Evolutionary conservation across 2,797 vertebrate species (phyloP), one percentile per base, ranked within the genome.

Genomic region (Ctenochaetus hawaiiensis): DNA sequence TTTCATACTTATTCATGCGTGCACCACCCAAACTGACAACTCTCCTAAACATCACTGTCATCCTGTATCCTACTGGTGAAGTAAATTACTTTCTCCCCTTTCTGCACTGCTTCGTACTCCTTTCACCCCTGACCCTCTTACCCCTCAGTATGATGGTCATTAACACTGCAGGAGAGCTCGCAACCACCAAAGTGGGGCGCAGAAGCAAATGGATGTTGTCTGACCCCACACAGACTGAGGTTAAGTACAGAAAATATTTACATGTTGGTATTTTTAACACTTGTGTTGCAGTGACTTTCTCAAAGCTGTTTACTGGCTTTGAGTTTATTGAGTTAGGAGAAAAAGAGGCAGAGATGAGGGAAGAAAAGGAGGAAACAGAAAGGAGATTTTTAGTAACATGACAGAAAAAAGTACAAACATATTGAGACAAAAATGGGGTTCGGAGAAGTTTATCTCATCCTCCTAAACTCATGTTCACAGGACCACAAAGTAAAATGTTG

Each of bases 81-180:
- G 20, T 58, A 41, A 65, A 9, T 22, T 30, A 14, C 34, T 44
- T 43, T 59, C 44, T 8, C 8, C 17, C 45, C 43, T 8, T 6
- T n/a, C 45, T 30, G 26, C 26, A 30, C 18, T 14, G 18, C 14
- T 12, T 51, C 48, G 14, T 30, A 47, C 3, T 14, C 23, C 30
- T 57, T 61, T 48, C 12, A 7, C n/a, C 54, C 14, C 43, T 60
- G 66, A 47, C 62, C 58, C 45, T 37, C 6, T 8, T 45, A 22
- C 49, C 45, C 16, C 65, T 51, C 44, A 64, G 43, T 52, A 67
- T 39, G 52, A 79, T 81, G 69, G 84, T 59, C 57, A 81, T 82
- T 66, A 67, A 14, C 23, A 4, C 70, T 81, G 71, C 65, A 77
- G 73, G 64, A 45, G 56, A 26, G 49, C 64, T 74, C 56, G 47